A percentile compares a stretch with the other conserved stretches of the same genome.
phyloP scores from a whole-genome alignment of 2,113 vertebrate species.

The Echinops telfairi region DNA sequence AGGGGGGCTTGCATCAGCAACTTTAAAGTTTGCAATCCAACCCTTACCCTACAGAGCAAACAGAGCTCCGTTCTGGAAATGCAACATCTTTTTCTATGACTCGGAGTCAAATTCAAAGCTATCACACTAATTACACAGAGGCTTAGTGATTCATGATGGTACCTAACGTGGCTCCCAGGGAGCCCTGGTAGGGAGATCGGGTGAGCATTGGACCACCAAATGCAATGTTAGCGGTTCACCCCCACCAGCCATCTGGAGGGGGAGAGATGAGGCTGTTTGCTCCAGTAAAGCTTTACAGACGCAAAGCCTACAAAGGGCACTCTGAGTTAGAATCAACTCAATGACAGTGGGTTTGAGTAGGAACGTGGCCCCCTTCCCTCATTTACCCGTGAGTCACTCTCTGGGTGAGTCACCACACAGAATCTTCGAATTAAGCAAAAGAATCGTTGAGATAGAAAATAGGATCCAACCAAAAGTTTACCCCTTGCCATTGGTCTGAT shows the following conservation, averaged over 20 bases:
- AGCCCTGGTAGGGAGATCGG: too few species aligned
- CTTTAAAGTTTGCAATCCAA: too few species aligned
- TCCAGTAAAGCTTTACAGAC: too few species aligned
- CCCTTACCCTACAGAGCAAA: too few species aligned
- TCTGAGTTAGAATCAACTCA: too few species aligned
- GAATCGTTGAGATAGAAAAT: neutral
- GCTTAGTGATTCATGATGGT: neutral
- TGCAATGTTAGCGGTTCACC: too few species aligned
- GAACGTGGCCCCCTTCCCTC: neutral
- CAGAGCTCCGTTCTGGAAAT: neutral
- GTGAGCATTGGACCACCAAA: too few species aligned
- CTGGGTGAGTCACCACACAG: neutral
- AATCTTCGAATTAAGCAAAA: neutral
- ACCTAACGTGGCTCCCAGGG: neutral
- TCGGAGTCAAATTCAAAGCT: conserved; percentile 31
- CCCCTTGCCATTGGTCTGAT: neutral
- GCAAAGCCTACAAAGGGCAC: too few species aligned
- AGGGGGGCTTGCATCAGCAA: too few species aligned
- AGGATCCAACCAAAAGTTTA: neutral
- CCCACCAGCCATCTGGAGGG: too few species aligned
- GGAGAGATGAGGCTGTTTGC: too few species aligned
- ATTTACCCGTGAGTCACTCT: neutral
- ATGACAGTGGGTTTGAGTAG: too few species aligned
- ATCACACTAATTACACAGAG: neutral
- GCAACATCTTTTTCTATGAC: neutral